phyloP scores from a whole-genome alignment of 1,140 invertebrate genomes.

The Listronotus bonariensis region DNA sequence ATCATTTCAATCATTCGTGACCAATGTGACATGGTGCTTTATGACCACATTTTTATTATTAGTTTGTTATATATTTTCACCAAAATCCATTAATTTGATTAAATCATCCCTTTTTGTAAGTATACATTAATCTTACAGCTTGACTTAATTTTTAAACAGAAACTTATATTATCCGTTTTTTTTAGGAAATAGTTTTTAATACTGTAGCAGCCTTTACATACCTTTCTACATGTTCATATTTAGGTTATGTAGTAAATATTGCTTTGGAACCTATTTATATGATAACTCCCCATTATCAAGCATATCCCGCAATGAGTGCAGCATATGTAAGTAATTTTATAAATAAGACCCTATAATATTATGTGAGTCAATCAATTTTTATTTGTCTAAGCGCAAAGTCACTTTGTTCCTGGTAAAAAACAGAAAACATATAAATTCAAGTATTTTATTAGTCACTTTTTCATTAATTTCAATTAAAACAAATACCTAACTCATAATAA shows the following conservation, averaged over 20 bases:
- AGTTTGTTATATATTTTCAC: slow-evolving; percentile 74
- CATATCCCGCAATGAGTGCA: slow-evolving; percentile 82
- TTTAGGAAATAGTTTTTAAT: slow-evolving; percentile 80
- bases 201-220: slow-evolving; percentile 73
- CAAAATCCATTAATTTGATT: slow-evolving; percentile 73
- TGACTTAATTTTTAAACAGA: neutral
- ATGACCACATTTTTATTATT: slow-evolving; percentile 73
- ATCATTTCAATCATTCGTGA: slow-evolving; percentile 75
- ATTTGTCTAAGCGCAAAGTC: too few species aligned
- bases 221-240: slow-evolving; percentile 72
- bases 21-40: slow-evolving; percentile 74
- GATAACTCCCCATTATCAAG: slow-evolving; percentile 65
- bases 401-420: too few species aligned
- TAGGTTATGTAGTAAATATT: slow-evolving; percentile 75
- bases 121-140: slow-evolving; percentile 33
- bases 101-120: slow-evolving; percentile 80
- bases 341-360: too few species aligned
- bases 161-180: slow-evolving; percentile 46
- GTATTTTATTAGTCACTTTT: too few species aligned
- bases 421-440: too few species aligned
- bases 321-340: slow-evolving; percentile 72
- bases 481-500: too few species aligned
- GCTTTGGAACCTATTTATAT: slow-evolving; percentile 70
- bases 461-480: too few species aligned
- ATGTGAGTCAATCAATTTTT: too few species aligned